These are phyloP conservation scores for Danio aesculapii DNA, from an alignment of 2,797 vertebrate genomes.

Conservation along the genomic window DNA sequence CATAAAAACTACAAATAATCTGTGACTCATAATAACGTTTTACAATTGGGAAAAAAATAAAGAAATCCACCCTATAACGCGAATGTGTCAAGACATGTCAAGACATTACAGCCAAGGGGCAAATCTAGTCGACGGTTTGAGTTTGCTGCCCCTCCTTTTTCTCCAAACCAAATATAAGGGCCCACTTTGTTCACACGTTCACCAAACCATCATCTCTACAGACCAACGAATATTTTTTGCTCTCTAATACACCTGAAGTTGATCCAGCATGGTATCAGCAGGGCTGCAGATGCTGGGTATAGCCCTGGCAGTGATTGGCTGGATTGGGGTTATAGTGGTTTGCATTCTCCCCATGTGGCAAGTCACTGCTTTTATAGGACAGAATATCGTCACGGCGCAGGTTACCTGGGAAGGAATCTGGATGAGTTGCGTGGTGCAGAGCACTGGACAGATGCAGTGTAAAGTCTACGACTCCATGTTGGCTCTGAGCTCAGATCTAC, in stretches of 20 bases:
- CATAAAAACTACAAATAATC: conserved; percentile 16
- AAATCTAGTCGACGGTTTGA: conserved; percentile 52
- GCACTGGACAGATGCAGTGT: conserved; percentile 97
- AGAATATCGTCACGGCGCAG: conserved; percentile 90
- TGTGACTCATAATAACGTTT: conserved; percentile 3
- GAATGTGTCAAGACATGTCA: background rate
- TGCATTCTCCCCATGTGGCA: conserved; percentile 91
- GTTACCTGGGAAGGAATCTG: conserved; percentile 92
- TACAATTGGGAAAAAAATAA: background rate
- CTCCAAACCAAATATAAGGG: conserved; percentile 71
- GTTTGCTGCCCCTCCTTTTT: conserved; percentile 51
- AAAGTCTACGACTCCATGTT: conserved; percentile 93
- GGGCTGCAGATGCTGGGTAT: conserved; percentile 91
- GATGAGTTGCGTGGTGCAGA: conserved; percentile 95
- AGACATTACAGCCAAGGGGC: conserved; percentile 10
- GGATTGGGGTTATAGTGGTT: conserved; percentile 85
- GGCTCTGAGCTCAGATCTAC: conserved; percentile 84
- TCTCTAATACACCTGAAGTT: conserved; percentile 40
- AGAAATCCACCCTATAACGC: background rate
- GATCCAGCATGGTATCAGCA: conserved; percentile 83
- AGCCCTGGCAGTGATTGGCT: conserved; percentile 87
- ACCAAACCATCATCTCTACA: conserved; percentile 57
- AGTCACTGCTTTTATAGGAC: conserved; percentile 87
- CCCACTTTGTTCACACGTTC: conserved; percentile 18
- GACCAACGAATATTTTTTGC: conserved; percentile 42